Percentiles rank a stretch among this genome's conserved stretches.
These are phyloP conservation scores for Araneus ventricosus DNA, from an alignment of 1,140 invertebrate species.

Conservation along the genomic window DNA sequence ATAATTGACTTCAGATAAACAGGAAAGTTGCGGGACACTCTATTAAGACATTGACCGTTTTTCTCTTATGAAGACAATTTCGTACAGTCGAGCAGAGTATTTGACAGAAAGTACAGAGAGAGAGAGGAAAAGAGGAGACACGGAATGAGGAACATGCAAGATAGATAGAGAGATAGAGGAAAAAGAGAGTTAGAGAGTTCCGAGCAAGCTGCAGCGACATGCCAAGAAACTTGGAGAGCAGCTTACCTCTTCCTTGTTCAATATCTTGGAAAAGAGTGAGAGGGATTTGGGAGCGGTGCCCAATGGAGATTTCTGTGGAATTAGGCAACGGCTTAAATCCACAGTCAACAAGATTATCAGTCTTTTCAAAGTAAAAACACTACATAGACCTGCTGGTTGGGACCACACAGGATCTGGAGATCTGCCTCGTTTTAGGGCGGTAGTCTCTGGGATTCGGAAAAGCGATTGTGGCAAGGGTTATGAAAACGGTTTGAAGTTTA, in stretches of 20 bases:
- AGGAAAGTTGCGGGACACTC: too few species aligned
- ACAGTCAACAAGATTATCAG: slow-evolving; percentile 1
- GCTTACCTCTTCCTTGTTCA: slow-evolving; percentile 69
- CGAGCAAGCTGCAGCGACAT: slow-evolving; percentile 54
- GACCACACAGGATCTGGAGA: too few species aligned
- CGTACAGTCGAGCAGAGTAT: background rate
- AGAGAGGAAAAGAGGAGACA: background rate
- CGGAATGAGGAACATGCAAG: background rate
- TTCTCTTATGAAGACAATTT: background rate
- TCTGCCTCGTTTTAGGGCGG: too few species aligned
- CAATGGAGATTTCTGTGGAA: slow-evolving; percentile 70
- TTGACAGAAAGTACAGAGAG: background rate
- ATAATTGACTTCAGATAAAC: too few species aligned
- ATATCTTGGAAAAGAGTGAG: slow-evolving; percentile 62
- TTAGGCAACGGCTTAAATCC: slow-evolving; percentile 52
- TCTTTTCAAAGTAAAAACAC: background rate
- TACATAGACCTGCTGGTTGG: background rate
- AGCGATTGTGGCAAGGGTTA: too few species aligned
- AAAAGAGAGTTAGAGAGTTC: background rate
- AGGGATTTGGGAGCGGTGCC: slow-evolving; percentile 64
- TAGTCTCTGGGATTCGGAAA: too few species aligned
- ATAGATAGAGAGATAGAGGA: background rate
- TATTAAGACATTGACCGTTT: slow-evolving; percentile 30
- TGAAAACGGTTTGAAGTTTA: too few species aligned
- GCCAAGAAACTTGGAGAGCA: slow-evolving; percentile 43